Evolutionary conservation across 2,113 vertebrate genomes (phyloP), one percentile per base, ranked within the genome.

Genomic region (Datnioides undecimradiatus): DNA sequence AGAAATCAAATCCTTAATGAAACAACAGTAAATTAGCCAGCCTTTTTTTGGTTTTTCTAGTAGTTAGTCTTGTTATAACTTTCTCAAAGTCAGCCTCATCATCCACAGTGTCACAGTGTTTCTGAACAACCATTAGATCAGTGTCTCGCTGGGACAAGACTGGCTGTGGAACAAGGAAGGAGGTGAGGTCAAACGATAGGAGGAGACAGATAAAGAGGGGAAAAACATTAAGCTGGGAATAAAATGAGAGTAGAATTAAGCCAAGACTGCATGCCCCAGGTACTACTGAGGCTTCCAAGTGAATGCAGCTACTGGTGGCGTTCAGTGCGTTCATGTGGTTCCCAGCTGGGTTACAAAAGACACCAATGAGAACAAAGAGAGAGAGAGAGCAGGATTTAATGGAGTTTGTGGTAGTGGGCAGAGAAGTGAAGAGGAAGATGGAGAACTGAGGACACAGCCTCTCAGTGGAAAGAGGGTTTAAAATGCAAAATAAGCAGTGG

Each of bases 281-380:
- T 87, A 57, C 25, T 48, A 40, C 57, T 45, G 63, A 68, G 48
- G 69, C 65, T 31, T 71, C 73, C 59, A 55, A 73, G 63, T 58
- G 25, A 76, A 48, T 75, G 34, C 43, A 62, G 57, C 67, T 58
- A 69, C 80, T 63, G 40, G 73, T 79, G 73, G 51, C 34, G 34
- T 36, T 79, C 43, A 34, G 45, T 1, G 4, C 46, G 65, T 55
- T 63, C 76, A 70, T 68, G 74, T 73, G 66, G 19, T 82, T 34
- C 65, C 72, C 82, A 84, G 74, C 65, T 88, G 76, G 58, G 73
- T 66, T 76, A 76, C 49, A 45, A 75, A 71, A 66, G 59, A 66
- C 43, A 77, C n/a, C 23, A 14, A 52, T 8, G 51, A 31, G 52
- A 57, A 75, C 54, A 88, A 77, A 71, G 55, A 68, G 19, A 41